A percentile compares a stretch with the other conserved stretches of the same genome.
Conservation (phyloP, 2,113 vertebrate genomes). For the Arothron firmamentum region DNA sequence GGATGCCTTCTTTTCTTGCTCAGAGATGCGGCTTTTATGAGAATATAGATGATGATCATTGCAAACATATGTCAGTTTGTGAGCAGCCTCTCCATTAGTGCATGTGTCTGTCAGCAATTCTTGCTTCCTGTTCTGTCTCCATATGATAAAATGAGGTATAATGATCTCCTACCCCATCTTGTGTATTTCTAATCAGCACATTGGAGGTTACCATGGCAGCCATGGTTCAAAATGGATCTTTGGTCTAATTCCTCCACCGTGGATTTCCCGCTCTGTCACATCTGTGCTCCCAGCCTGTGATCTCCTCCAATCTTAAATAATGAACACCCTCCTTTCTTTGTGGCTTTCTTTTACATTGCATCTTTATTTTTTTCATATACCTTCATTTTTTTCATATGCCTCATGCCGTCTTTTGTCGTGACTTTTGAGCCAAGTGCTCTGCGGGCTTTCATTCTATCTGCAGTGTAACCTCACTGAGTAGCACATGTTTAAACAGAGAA, state of each 20-base stretch:
- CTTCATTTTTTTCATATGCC: conserved; percentile 4
- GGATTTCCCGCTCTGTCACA: conserved; percentile 20
- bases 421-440: conserved; percentile 19
- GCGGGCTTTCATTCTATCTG: conserved; percentile 16
- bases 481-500: conserved; percentile 3
- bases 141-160: neutral
- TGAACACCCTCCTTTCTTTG: conserved; percentile 20
- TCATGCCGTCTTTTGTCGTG: conserved; percentile 13
- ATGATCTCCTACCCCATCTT: neutral
- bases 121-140: neutral
- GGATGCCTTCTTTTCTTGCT: neutral
- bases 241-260: conserved; percentile 19
- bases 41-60: neutral
- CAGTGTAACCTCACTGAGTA: conserved; percentile 27
- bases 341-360: conserved; percentile 10
- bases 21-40: neutral
- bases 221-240: conserved; percentile 20
- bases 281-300: conserved; percentile 11
- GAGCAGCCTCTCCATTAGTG: neutral
- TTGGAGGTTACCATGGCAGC: conserved; percentile 51
- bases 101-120: neutral
- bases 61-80: neutral
- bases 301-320: conserved; percentile 24
- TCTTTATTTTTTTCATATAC: conserved; percentile 4
- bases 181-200: conserved; percentile 17